Conservation (phyloP, 2,888 invertebrate species). For the Phyllotreta cruciferae region DNA sequence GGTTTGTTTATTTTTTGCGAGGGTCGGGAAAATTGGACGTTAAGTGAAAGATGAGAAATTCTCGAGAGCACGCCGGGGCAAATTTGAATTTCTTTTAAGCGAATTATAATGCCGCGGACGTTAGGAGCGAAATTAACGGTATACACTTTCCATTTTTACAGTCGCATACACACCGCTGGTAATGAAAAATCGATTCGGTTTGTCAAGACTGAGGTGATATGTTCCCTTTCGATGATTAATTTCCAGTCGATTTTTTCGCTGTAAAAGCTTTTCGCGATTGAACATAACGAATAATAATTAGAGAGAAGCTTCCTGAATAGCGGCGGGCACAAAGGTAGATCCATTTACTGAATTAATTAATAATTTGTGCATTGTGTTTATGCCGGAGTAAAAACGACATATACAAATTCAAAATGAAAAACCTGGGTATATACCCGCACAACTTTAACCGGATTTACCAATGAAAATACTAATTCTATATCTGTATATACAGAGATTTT, state of each 20-base stretch:
- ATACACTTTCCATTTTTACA: too few species aligned
- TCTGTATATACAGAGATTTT: not conserved
- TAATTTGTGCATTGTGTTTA: slow-evolving; percentile 13
- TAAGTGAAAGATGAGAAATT: slow-evolving; percentile 4
- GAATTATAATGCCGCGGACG: too few species aligned
- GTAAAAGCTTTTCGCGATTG: slow-evolving; percentile 19
- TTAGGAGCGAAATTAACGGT: too few species aligned
- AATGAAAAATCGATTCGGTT: too few species aligned
- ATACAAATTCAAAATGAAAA: slow-evolving; percentile 7
- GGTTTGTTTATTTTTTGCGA: slow-evolving; percentile 1
- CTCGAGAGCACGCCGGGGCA: not conserved
- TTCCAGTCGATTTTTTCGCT: slow-evolving; percentile 8
- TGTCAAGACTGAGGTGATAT: too few species aligned
- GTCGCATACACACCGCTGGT: too few species aligned
- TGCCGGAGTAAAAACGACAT: slow-evolving; percentile 10
- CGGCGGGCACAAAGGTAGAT: slow-evolving; percentile 9
- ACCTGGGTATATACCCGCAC: not conserved
- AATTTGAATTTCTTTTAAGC: too few species aligned
- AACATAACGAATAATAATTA: slow-evolving; percentile 21
- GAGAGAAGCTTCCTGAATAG: slow-evolving; percentile 14
- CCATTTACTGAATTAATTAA: slow-evolving; percentile 15
- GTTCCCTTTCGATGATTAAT: slow-evolving; percentile 12
- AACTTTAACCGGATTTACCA: not conserved
- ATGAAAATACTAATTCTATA: not conserved
- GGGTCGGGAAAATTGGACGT: slow-evolving; percentile 5